phyloP scores from a whole-genome alignment of 2,888 invertebrate species.

The Agrotis ipsilon region DNA sequence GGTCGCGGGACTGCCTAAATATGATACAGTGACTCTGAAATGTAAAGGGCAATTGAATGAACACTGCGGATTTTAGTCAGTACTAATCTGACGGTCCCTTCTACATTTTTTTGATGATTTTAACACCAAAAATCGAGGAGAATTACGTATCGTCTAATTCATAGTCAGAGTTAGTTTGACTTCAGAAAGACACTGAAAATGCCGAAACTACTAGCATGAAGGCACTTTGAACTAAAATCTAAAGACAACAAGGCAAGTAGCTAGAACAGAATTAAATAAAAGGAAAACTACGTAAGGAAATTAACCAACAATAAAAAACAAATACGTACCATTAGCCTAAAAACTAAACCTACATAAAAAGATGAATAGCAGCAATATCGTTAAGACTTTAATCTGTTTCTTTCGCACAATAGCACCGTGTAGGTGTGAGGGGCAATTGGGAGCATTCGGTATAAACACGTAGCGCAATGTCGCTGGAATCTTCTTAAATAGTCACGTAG shows the following conservation, averaged over 20 bases:
- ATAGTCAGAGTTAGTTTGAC: background rate
- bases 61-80: too few relatives aligned
- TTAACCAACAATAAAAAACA: background rate
- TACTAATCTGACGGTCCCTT: too few relatives aligned
- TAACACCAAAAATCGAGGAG: too few relatives aligned
- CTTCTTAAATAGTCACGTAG: conserved; percentile 58
- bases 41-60: too few relatives aligned
- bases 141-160: too few relatives aligned
- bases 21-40: too few relatives aligned
- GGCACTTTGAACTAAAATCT: background rate
- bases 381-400: conserved; percentile 50
- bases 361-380: conserved; percentile 34
- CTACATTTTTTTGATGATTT: too few relatives aligned
- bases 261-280: background rate
- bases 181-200: background rate
- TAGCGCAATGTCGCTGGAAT: conserved; percentile 54
- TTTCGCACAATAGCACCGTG: conserved; percentile 44
- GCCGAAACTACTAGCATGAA: background rate
- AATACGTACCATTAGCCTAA: conserved; percentile 4
- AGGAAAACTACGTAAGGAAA: background rate
- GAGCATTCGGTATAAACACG: conserved; percentile 49
- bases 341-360: conserved; percentile 18
- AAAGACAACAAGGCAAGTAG: background rate
- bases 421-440: conserved; percentile 55
- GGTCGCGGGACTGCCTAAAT: too few relatives aligned